Percentiles rank a stretch among this genome's conserved stretches.
These are phyloP conservation scores for Eurytoma adleriae DNA, from an alignment of 2,888 invertebrate species.

Conservation along the genomic window DNA sequence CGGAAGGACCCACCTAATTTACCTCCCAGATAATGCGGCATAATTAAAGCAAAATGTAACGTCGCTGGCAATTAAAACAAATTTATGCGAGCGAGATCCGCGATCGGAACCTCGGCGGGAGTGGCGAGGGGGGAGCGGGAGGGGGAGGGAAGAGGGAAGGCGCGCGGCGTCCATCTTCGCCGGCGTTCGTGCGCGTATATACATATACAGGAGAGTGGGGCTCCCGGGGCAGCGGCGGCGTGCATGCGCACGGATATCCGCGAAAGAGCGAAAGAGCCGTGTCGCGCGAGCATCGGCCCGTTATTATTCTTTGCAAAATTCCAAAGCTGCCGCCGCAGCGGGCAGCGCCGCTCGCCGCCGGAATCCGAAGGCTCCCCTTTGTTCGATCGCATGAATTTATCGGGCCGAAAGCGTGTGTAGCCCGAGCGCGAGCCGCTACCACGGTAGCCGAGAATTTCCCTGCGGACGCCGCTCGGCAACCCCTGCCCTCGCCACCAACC, in stretches of 20 bases:
- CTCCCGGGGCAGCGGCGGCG: constrained; percentile 20
- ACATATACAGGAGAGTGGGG: neutral
- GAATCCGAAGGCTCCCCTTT: constrained; percentile 55
- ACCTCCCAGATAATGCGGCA: constrained; percentile 77
- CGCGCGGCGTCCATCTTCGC: neutral
- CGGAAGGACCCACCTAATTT: constrained; percentile 75
- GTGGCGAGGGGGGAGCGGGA: constrained; percentile 31
- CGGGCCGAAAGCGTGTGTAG: constrained; percentile 30
- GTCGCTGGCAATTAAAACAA: constrained; percentile 77
- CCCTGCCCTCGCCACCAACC: constrained; percentile 1
- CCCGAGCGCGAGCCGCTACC: neutral
- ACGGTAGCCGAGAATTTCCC: constrained; percentile 39
- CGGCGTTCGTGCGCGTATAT: neutral
- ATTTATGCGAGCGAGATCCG: constrained; percentile 77
- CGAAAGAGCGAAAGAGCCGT: constrained; percentile 12
- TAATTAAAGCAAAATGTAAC: constrained; percentile 77
- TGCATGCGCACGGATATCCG: constrained; percentile 7
- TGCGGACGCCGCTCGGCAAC: neutral
- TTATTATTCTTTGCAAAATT: constrained; percentile 51
- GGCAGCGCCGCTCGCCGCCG: constrained; percentile 35
- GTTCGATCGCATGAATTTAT: constrained; percentile 55
- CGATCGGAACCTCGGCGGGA: constrained; percentile 70
- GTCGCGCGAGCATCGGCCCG: constrained; percentile 15
- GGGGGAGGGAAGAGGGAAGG: constrained; percentile 39
- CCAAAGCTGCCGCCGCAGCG: constrained; percentile 21